phyloP scores from a whole-genome alignment of 2,888 invertebrate genomes.

The Melolontha melolontha region DNA sequence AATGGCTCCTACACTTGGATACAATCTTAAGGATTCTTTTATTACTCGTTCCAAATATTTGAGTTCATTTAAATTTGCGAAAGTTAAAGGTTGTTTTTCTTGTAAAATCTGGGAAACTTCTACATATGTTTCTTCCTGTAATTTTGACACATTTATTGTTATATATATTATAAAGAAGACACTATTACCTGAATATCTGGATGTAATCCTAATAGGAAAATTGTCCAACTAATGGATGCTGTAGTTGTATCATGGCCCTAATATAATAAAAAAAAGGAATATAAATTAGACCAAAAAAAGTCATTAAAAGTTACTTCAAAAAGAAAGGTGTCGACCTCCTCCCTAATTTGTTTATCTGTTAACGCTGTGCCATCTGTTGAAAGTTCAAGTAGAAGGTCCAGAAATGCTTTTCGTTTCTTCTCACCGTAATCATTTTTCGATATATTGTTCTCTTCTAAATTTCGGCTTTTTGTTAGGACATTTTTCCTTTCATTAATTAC shows the following conservation, averaged over 20 bases:
- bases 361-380: slow-evolving; percentile 49
- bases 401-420: slow-evolving; percentile 54
- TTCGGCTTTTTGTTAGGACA: neutral
- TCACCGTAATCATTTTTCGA: slow-evolving; percentile 40
- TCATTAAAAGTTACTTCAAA: slow-evolving; percentile 53
- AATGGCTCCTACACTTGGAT: slow-evolving; percentile 51
- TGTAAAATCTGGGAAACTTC: slow-evolving; percentile 41
- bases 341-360: slow-evolving; percentile 54
- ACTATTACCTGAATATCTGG: slow-evolving; percentile 48
- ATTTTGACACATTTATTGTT: neutral
- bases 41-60: slow-evolving; percentile 49
- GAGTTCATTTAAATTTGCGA: slow-evolving; percentile 38
- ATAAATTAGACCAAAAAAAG: neutral
- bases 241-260: slow-evolving; percentile 56
- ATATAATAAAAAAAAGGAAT: slow-evolving; percentile 1
- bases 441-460: neutral
- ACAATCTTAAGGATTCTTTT: slow-evolving; percentile 50
- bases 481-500: slow-evolving; percentile 33
- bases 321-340: slow-evolving; percentile 60
- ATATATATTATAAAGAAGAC: neutral
- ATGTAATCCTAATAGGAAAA: slow-evolving; percentile 52
- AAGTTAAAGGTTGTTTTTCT: slow-evolving; percentile 38
- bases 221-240: slow-evolving; percentile 51
- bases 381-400: slow-evolving; percentile 55
- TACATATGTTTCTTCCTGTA: slow-evolving; percentile 35